Conservation (phyloP, 2,797 vertebrate species). For the Acipenser oxyrinchus region DNA sequence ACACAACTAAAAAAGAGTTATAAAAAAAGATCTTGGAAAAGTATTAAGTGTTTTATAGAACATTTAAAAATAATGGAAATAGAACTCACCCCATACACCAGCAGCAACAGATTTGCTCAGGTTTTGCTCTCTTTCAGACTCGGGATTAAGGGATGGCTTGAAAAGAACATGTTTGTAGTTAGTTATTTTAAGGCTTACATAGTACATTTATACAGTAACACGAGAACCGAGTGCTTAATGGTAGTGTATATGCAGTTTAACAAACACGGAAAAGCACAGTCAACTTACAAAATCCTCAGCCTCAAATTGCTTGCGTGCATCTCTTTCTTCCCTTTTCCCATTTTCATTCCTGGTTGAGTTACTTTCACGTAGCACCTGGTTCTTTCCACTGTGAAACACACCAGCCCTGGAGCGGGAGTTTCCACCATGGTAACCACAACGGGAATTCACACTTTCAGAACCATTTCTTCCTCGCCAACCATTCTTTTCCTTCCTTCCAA, state of each 20-base stretch:
- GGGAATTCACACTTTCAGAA: slow-evolving; percentile 49
- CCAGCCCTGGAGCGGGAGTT: slow-evolving; percentile 37
- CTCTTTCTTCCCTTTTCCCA: slow-evolving; percentile 43
- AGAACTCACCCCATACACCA: slow-evolving; percentile 68
- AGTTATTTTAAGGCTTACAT: too few species aligned
- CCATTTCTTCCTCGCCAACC: slow-evolving; percentile 56
- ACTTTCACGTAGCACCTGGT: slow-evolving; percentile 44
- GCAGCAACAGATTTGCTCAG: slow-evolving; percentile 59
- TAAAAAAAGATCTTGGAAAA: too few species aligned
- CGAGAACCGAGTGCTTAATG: not conserved
- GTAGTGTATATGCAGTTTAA: not conserved
- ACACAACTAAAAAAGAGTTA: not conserved
- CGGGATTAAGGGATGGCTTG: slow-evolving; percentile 67
- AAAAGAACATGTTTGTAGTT: slow-evolving; percentile 18
- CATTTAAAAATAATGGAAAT: slow-evolving; percentile 20
- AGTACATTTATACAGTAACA: too few species aligned
- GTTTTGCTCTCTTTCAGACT: slow-evolving; percentile 56
- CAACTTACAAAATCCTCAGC: slow-evolving; percentile 72
- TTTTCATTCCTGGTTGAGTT: slow-evolving; percentile 39
- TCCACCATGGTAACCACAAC: slow-evolving; percentile 42
- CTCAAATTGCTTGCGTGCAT: slow-evolving; percentile 55
- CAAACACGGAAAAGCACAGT: not conserved
- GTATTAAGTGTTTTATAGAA: not conserved
- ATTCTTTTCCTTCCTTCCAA: slow-evolving; percentile 62
- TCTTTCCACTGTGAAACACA: slow-evolving; percentile 48